A percentile compares a stretch with the other conserved stretches of the same genome.
Conservation (phyloP, 2,888 invertebrate species). For the Drosophila paranaensis region DNA sequence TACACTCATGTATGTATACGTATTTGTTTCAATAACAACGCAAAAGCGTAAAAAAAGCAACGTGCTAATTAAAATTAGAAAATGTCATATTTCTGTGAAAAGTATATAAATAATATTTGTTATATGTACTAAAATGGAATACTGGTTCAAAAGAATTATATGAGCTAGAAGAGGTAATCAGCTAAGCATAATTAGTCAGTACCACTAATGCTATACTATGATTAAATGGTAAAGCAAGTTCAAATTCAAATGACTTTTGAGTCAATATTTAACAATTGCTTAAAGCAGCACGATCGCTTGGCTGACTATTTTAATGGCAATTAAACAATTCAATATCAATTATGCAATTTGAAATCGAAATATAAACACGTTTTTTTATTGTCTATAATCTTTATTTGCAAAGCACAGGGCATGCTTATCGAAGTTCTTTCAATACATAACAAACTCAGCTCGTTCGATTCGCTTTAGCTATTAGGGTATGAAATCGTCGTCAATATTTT, state of each 20-base stretch:
- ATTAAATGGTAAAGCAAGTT: background rate
- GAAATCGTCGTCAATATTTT: background rate
- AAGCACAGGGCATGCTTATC: background rate
- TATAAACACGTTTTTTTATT: background rate
- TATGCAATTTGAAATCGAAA: background rate
- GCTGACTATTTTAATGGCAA: background rate
- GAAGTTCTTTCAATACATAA: background rate
- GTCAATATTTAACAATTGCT: background rate
- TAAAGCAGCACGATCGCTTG: conserved; percentile 2
- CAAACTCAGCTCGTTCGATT: background rate
- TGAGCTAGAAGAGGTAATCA: conserved; percentile 26
- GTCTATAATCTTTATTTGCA: background rate
- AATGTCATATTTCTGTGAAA: conserved; percentile 10
- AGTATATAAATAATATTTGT: conserved; percentile 17
- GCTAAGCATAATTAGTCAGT: conserved; percentile 36
- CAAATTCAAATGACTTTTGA: background rate
- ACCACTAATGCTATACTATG: background rate
- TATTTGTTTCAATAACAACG: conserved; percentile 17
- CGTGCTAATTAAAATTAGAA: conserved; percentile 38
- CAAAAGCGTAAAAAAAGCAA: conserved; percentile 11
- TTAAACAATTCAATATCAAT: background rate
- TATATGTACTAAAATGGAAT: background rate
- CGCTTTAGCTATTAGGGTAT: background rate
- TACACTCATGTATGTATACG: no score
- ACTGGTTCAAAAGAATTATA: background rate